phyloP scores from a whole-genome alignment of 2,888 invertebrate species.

The Mythimna ferrago region DNA sequence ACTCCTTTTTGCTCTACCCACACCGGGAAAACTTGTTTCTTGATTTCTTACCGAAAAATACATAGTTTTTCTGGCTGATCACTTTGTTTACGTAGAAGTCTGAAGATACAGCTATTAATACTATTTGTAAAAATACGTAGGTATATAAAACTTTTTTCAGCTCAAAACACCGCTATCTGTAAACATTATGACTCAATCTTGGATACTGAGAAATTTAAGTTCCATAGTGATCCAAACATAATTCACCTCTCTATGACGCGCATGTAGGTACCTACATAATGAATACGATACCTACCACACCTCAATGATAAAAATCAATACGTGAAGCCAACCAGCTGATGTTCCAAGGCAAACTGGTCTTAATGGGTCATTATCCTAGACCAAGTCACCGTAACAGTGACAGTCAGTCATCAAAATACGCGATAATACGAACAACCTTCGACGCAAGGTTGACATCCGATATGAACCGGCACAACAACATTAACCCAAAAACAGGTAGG shows the following conservation, averaged over 20 bases:
- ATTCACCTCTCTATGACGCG: conserved; percentile 25
- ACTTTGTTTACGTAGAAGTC: background rate
- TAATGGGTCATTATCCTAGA: conserved; percentile 66
- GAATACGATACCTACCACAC: conserved; percentile 43
- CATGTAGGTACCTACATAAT: conserved; percentile 11
- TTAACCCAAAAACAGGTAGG: conserved; percentile 71
- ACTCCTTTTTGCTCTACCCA: too few relatives aligned
- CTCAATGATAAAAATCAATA: conserved; percentile 64
- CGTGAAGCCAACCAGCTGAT: conserved; percentile 64
- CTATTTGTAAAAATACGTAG: background rate
- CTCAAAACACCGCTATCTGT: background rate
- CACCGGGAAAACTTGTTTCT: too few relatives aligned
- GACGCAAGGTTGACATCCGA: conserved; percentile 70
- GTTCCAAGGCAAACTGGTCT: conserved; percentile 59
- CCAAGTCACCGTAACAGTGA: conserved; percentile 64
- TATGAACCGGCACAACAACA: conserved; percentile 64
- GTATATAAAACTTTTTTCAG: background rate
- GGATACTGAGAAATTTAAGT: background rate
- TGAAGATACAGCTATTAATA: background rate
- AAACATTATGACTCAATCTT: background rate
- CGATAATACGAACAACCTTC: conserved; percentile 71
- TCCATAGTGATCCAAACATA: background rate
- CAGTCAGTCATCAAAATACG: conserved; percentile 60
- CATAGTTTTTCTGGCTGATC: background rate
- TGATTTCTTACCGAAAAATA: too few relatives aligned